Base-by-base conservation (phyloP, 1,140 invertebrate species). In the Diorhabda sublineata region DNA sequence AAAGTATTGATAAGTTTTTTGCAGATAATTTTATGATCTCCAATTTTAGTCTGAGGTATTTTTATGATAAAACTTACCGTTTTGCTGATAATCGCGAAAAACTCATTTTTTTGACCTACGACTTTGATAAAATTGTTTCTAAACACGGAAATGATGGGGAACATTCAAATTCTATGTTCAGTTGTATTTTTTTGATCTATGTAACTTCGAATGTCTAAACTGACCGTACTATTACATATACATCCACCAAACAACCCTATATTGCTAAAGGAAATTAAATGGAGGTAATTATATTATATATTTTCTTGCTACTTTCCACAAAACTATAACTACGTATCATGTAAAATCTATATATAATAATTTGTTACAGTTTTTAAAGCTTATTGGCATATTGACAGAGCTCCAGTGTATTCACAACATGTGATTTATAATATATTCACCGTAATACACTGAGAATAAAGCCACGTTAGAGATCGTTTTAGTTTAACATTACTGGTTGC, bases 321-420 rank as follows among this genome's bases (percentile, higher is more conserved):
- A 26, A 26, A 45, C 61, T 63, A 43, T n/a, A 47, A 60, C 70
- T 72, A 72, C 64, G 66, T 64, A 69, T 72, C 71, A 72, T 72
- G 71, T 72, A 72, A 72, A 72, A 72, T 72, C 71, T 72, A 69
- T 71, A 59, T 26, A 67, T 70, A 57, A 70, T 52, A 60, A 56
- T 61, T 70, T 44, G 43, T 66, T n/a, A 69, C 60, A 58, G 63
- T 57, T 57, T 69, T 64, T 68, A 59, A 68, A 66, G 69, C 61
- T 63, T 71, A 68, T 68, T 42, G 58, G 61, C 56, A 59, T 62
- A 61, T 69, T 64, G 66, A 69, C 52, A 68, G 43, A 64, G 26
- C 59, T 42, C 26, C 64, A 66, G 57, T 44, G 64, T 45, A 66
- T 45, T 59, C 58, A 45, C 56, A 58, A 59, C 58, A 41, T 43